These are phyloP conservation scores for Sebastes hopkinsi DNA, from an alignment of 2,797 vertebrate species.

Conservation along the genomic window DNA sequence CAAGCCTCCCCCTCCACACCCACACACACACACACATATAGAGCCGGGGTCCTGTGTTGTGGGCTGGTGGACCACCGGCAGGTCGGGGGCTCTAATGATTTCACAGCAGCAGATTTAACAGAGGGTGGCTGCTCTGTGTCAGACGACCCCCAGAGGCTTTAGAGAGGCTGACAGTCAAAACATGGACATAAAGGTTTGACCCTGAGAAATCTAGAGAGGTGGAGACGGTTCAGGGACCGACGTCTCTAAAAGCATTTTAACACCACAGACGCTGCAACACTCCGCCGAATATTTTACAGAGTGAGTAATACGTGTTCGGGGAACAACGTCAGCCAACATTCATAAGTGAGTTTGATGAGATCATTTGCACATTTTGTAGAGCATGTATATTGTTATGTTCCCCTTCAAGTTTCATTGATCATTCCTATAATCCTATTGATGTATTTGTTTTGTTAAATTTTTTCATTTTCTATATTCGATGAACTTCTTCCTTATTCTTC, in stretches of 20 bases:
- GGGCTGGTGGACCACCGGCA: conserved; percentile 62
- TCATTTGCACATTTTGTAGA: not conserved
- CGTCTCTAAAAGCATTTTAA: conserved; percentile 50
- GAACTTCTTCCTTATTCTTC: not conserved
- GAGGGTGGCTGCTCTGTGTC: conserved; percentile 73
- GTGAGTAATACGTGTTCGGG: not conserved
- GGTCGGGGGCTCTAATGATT: conserved; percentile 67
- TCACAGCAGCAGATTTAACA: conserved; percentile 72
- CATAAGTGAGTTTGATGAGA: not conserved
- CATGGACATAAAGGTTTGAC: conserved; percentile 60
- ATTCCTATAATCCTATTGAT: not conserved
- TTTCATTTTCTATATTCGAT: not conserved
- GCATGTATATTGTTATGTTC: not conserved
- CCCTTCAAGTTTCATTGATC: not conserved
- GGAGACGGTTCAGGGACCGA: conserved; percentile 46
- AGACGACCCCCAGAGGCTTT: conserved; percentile 55
- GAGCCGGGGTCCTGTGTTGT: not conserved
- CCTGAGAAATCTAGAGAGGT: conserved; percentile 46
- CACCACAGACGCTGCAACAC: not conserved
- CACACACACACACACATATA: not conserved
- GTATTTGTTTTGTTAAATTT: not conserved
- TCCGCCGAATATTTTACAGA: not conserved
- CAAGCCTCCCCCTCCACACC: not conserved
- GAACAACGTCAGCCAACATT: not conserved
- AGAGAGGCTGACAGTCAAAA: conserved; percentile 67